Conservation (phyloP, 2,888 invertebrate genomes). For the Caprella mutica region DNA sequence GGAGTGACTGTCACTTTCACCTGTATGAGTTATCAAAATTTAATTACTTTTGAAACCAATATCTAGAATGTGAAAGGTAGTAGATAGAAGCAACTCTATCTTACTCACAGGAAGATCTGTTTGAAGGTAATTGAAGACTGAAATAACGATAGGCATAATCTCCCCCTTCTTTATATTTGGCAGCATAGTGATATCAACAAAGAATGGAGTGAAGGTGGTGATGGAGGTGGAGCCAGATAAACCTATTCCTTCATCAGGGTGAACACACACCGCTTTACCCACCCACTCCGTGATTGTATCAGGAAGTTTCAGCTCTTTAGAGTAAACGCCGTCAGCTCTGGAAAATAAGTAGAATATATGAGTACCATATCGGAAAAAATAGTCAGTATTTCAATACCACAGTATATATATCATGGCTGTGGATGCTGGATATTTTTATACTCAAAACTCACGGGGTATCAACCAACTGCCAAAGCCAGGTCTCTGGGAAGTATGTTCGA, state of each 20-base stretch:
- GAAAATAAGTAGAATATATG: too few species aligned
- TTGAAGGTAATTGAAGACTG: constrained; percentile 32
- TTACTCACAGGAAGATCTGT: constrained; percentile 25
- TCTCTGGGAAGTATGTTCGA: constrained; percentile 1
- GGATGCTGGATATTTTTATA: too few species aligned
- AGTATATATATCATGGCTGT: too few species aligned
- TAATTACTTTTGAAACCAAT: too few species aligned
- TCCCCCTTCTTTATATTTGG: constrained; percentile 34
- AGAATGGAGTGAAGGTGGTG: constrained; percentile 52
- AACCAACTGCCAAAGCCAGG: constrained; percentile 9
- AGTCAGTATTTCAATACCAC: too few species aligned
- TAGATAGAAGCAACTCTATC: too few species aligned
- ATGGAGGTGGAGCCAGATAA: constrained; percentile 44
- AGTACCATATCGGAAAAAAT: too few species aligned
- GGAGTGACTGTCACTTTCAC: neutral
- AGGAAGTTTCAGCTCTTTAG: constrained; percentile 42
- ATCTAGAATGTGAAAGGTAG: too few species aligned
- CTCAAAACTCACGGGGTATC: too few species aligned
- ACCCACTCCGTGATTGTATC: constrained; percentile 54
- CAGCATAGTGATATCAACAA: constrained; percentile 33
- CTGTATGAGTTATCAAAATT: neutral
- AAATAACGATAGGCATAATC: constrained; percentile 30
- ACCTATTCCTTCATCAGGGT: constrained; percentile 43
- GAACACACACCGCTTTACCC: constrained; percentile 48
- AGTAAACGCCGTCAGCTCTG: constrained; percentile 17